phyloP scores from a whole-genome alignment of 2,113 vertebrate species.

The Aythya baeri region DNA sequence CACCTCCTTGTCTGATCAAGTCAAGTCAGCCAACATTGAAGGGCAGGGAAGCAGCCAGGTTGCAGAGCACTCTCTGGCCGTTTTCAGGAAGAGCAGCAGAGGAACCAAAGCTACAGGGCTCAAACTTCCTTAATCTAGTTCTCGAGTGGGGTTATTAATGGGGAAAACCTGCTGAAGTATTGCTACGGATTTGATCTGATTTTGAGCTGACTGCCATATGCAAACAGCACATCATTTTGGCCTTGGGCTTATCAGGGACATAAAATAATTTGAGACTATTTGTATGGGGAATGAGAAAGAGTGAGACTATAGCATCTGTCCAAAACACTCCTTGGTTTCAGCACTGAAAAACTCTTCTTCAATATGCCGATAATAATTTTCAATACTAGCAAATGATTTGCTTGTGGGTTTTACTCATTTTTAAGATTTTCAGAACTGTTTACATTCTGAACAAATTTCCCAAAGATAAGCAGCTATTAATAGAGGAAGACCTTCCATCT shows the following conservation, averaged over 20 bases:
- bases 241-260: not conserved
- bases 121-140: not conserved
- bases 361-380: not conserved
- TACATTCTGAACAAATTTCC: not conserved
- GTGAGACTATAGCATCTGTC: not conserved
- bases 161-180: not conserved
- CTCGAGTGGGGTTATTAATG: not conserved
- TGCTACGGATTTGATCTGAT: no score
- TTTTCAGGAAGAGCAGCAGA: not conserved
- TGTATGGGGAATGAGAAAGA: fast-evolving
- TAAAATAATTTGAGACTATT: not conserved
- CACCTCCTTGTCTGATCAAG: not conserved
- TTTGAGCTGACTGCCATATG: fast-evolving
- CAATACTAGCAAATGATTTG: not conserved
- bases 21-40: fast-evolving
- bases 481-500: not conserved
- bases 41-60: not conserved
- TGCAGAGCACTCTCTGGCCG: not conserved
- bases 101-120: not conserved
- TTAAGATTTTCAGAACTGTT: not conserved
- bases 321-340: not conserved
- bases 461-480: conserved; percentile 7
- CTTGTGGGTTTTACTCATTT: not conserved
- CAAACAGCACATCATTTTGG: not conserved
- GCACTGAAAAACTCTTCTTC: not conserved